Conservation (phyloP, 2,797 vertebrate genomes). For the Onychomys arenicola region DNA sequence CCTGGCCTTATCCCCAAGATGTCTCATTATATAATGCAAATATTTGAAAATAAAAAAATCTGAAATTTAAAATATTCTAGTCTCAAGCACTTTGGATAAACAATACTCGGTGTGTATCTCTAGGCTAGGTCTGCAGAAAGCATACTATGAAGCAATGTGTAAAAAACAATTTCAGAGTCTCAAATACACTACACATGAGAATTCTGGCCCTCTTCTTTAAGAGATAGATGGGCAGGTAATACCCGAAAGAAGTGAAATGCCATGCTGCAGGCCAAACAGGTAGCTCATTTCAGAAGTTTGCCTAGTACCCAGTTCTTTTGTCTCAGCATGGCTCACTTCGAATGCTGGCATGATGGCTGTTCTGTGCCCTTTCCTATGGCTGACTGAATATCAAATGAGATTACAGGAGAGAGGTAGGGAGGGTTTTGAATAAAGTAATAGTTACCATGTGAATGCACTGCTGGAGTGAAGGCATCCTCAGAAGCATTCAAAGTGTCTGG, state of each 20-base stretch:
- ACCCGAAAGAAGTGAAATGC: neutral
- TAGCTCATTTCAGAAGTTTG: neutral
- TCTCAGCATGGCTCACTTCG: neutral
- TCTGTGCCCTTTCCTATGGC: neutral
- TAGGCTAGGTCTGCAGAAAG: neutral
- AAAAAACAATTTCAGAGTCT: neutral
- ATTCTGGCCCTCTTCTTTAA: neutral
- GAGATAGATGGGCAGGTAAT: neutral
- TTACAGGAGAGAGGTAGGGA: conserved; percentile 13
- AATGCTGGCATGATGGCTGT: neutral
- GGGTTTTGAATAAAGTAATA: conserved; percentile 64
- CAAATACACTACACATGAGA: neutral
- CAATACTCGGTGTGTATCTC: neutral
- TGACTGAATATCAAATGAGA: conserved; percentile 55
- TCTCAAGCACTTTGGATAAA: neutral
- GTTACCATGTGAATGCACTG: neutral
- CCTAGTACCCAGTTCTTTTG: neutral
- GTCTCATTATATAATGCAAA: conserved; percentile 26
- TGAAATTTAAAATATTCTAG: neutral
- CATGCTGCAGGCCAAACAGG: neutral
- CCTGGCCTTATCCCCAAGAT: neutral
- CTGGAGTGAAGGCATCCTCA: neutral
- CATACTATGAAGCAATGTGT: neutral
- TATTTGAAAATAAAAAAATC: neutral
- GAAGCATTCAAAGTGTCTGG: neutral